Base-by-base conservation (phyloP, 2,113 vertebrate genomes). In the Macroglossus sobrinus region DNA sequence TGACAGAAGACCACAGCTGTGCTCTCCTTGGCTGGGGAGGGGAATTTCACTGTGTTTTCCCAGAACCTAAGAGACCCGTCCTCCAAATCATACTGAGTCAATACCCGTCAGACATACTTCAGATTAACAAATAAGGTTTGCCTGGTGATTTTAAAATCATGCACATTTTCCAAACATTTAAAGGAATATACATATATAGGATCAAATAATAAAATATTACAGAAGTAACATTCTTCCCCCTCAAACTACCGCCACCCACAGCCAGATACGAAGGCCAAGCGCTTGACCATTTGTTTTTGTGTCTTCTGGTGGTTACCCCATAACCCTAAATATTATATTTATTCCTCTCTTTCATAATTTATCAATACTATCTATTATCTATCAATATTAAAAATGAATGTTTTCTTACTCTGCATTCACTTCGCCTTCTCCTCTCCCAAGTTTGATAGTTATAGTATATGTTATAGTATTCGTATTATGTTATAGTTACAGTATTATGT, bases 151-250 rank as follows among this genome's bases (percentile, higher is more conserved):
- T 89, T 16, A 12, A 79, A 68, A 75, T 72, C 15, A 50, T 24
- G n/a, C 6, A 12, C 53, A 53, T 71, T 84, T 93, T 59, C 50
- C 28, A 19, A 72, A 93, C 45, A 78, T 78, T 82, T 30, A 68
- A 84, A 95, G 45, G 26, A 86, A 94, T 59, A 92, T 53, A 33
- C 13, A 19, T 76, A 45, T 33, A 38, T 16, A 72, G 26, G n/a
- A 50, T 63, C 15, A 45, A 81, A 89, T 63, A 63, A 30, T 28
- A 18, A 78, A 59, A 80, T 35, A 64, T n/a, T 30, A 19, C 35
- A 14, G 38, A 87, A 80, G 16, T 5, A 47, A 82, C 4, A 55
- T 10, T 50, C 16, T 59, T 9, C 7, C 24, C n/a, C 30, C 53
- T 40, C 55, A 50, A 84, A 38, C 28, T 9, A 30, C 18, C 57